Evolutionary conservation across 2,797 vertebrate genomes (phyloP), one percentile per base, ranked within the genome.

Genomic region (Acridotheres tristis): DNA sequence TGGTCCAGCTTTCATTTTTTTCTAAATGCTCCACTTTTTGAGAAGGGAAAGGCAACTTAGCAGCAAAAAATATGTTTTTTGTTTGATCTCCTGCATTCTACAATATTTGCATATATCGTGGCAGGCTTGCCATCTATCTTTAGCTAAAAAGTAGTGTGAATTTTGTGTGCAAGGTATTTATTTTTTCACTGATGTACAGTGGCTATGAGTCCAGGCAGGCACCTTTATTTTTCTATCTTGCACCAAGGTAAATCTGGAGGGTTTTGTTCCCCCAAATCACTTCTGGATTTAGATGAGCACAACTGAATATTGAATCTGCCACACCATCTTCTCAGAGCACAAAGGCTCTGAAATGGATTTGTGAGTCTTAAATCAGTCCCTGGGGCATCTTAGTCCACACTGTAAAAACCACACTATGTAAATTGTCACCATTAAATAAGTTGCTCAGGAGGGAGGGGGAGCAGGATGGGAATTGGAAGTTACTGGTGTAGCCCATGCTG

Each of bases 341-440:
- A 71, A 94, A 94, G 76, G 27, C 62, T 89, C 96, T 96, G 96
- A 97, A 97, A 97, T 96, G 94, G 97, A 97, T 97, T 96, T 96
- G 95, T 89, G 94, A 96, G 94, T 96, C 96, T 95, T 85, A 95
- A 93, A 96, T 94, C 86, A 96, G 93, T 95, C 95, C 97, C 97
- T 93, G 93, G 88, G 89, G 96, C 91, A 96, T 93, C 94, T 77
- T 91, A 95, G 83, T 74, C 94, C 91, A 76, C 88, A 87, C 94
- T 85, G 91, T 96, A 97, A 97, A 97, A 97, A 96, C 90, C 94
- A 81, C 92, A 17, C 17, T 96, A 94, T 96, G 97, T 96, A 97
- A 97, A 97, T 97, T 94, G 97, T 94, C 85, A 6, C 91, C 3
- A 4, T 92, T 94, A 93, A 85, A 47, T 58, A 94, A 96, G 91